phyloP scores from a whole-genome alignment of 2,888 invertebrate species.

The Nomada fucata region DNA sequence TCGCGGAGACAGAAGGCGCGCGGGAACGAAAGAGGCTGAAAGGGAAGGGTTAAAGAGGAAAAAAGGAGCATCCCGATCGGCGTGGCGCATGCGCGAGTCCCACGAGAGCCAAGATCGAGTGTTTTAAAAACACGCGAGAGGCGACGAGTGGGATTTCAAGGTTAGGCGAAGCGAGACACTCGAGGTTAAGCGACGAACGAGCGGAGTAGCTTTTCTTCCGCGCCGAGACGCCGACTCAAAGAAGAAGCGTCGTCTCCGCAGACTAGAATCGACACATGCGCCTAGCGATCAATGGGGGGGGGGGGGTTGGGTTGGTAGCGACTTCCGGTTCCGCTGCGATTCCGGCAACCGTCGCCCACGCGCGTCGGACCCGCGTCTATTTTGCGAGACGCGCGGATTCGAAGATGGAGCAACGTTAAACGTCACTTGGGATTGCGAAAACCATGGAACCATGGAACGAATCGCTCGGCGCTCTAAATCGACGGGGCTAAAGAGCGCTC shows the following conservation, averaged over 20 bases:
- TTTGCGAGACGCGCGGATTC: background rate
- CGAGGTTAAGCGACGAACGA: slow-evolving; percentile 68
- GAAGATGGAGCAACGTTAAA: background rate
- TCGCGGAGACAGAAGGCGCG: slow-evolving; percentile 15
- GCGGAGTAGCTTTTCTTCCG: slow-evolving; percentile 58
- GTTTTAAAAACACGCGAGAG: slow-evolving; percentile 73
- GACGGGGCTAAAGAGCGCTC: no score
- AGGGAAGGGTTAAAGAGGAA: slow-evolving; percentile 29
- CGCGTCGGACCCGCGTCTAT: background rate
- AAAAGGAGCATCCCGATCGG: slow-evolving; percentile 35
- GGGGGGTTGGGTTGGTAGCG: background rate
- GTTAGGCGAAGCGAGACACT: slow-evolving; percentile 74
- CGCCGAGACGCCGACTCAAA: slow-evolving; percentile 12
- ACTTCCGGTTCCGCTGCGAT: no score
- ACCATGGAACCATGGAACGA: background rate
- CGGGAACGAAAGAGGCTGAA: slow-evolving; percentile 29
- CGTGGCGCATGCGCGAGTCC: slow-evolving; percentile 60
- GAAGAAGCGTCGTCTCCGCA: slow-evolving; percentile 6
- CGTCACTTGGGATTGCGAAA: no score
- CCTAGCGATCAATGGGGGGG: no score
- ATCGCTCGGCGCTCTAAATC: background rate
- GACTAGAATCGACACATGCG: no score
- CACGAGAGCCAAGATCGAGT: slow-evolving; percentile 56
- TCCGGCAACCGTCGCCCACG: background rate
- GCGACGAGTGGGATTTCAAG: slow-evolving; percentile 79